Evolutionary conservation across 2,113 vertebrate species (phyloP).

Genomic region (Campylorhamphus procurvoides): DNA sequence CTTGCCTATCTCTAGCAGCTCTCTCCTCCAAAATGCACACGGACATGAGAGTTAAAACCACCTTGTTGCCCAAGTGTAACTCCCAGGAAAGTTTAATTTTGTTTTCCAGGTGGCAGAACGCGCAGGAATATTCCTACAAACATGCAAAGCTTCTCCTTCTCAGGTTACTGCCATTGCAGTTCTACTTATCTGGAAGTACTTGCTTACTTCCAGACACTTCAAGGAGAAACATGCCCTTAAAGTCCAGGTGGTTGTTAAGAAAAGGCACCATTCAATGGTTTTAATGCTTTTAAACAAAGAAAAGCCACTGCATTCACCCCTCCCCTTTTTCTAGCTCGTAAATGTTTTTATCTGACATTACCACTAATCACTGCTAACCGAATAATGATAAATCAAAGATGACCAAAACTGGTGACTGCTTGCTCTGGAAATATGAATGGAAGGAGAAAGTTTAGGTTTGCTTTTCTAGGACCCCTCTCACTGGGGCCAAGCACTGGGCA

Average conservation of each 20-base stretch:
- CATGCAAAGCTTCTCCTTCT: background rate
- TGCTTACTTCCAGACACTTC: background rate
- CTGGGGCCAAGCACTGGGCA: fast-evolving
- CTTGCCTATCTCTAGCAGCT: background rate
- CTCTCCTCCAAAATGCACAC: background rate
- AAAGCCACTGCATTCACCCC: background rate
- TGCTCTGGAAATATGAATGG: background rate
- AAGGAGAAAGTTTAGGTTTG: background rate
- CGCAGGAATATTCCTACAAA: background rate
- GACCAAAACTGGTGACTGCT: background rate
- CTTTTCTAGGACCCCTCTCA: background rate
- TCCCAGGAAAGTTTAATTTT: background rate
- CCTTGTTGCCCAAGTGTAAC: background rate
- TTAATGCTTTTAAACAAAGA: background rate
- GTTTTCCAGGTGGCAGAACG: background rate
- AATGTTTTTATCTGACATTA: background rate
- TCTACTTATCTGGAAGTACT: background rate
- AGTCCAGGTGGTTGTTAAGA: background rate
- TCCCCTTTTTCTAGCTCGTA: background rate
- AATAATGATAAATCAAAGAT: background rate
- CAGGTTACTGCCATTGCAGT: background rate
- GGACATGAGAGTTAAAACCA: fast-evolving
- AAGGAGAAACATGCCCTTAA: background rate
- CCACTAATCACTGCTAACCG: background rate
- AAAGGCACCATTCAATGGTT: conserved; percentile 56